Conservation (phyloP, 2,888 invertebrate genomes). For the Drosophila neonasuta region DNA sequence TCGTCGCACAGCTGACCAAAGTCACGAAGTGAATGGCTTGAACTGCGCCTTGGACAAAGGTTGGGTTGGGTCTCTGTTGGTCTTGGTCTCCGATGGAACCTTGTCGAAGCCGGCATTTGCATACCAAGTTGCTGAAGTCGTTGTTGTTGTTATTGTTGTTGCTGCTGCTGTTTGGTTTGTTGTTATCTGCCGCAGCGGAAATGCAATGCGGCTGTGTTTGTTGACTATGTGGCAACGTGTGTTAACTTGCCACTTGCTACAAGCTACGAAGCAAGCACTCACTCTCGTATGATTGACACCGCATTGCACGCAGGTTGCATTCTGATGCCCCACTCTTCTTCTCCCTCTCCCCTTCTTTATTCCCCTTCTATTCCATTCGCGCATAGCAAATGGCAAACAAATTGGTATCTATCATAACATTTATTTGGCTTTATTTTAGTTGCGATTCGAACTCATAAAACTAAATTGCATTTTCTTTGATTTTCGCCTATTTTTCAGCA, state of each 20-base stretch:
- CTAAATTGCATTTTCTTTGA: conserved; percentile 66
- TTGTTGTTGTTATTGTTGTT: conserved; percentile 27
- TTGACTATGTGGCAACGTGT: conserved; percentile 43
- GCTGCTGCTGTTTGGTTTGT: conserved; percentile 28
- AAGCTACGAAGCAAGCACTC: conserved; percentile 1
- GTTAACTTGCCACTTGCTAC: conserved; percentile 25
- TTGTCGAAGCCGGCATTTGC: conserved; percentile 57
- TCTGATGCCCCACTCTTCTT: conserved; percentile 44
- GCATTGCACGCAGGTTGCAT: conserved; percentile 70
- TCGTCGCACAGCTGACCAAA: conserved; percentile 43
- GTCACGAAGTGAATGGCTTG: conserved; percentile 66
- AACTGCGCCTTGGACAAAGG: conserved; percentile 9
- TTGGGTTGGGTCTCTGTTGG: conserved; percentile 9
- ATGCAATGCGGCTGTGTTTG: conserved; percentile 60
- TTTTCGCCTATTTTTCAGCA: conserved; percentile 43
- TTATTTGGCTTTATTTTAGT: conserved; percentile 45
- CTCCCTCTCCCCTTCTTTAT: not conserved
- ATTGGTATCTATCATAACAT: conserved; percentile 57
- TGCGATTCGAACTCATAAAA: conserved; percentile 53
- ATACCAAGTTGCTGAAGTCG: conserved; percentile 46
- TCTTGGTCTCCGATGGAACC: conserved; percentile 35
- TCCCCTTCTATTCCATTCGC: no score
- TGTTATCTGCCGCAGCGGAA: conserved; percentile 70
- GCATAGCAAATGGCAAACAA: conserved; percentile 49
- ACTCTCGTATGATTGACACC: conserved; percentile 64